These are phyloP conservation scores for Drosophila engyochracea DNA, from an alignment of 2,888 invertebrate genomes.

Conservation along the genomic window DNA sequence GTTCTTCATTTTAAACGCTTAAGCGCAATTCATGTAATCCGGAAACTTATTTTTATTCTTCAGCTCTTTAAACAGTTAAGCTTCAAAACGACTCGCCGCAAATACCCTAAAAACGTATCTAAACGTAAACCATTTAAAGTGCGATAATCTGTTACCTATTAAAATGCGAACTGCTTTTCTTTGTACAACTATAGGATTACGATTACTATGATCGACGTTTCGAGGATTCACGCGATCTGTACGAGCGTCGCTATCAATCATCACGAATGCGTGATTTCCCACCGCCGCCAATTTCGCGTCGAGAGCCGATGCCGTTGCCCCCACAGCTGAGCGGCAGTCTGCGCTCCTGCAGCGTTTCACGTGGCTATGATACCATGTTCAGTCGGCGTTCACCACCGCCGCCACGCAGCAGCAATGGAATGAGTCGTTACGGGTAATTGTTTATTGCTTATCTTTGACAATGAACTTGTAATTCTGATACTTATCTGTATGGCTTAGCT, in stretches of 20 bases:
- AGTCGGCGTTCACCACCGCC: conserved; percentile 91
- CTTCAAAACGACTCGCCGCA: conserved; percentile 57
- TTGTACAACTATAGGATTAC: conserved; percentile 82
- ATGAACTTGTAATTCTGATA: neutral
- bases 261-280: conserved; percentile 87
- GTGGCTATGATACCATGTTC: conserved; percentile 91
- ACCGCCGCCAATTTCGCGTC: conserved; percentile 90
- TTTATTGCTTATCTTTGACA: neutral
- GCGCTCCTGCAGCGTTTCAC: conserved; percentile 87
- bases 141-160: neutral
- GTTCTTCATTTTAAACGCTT: neutral
- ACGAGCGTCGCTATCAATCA: conserved; percentile 91
- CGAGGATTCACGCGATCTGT: conserved; percentile 92
- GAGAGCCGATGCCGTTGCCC: conserved; percentile 93
- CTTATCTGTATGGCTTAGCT: conserved; percentile 37
- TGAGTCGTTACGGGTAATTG: conserved; percentile 84
- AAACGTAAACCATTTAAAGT: neutral
- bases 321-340: conserved; percentile 87
- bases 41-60: neutral
- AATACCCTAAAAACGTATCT: conserved; percentile 15
- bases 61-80: conserved; percentile 22
- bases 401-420: conserved; percentile 86
- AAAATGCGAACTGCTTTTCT: conserved; percentile 3
- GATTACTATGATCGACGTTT: conserved; percentile 94
- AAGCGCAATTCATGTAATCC: neutral